Evolutionary conservation across 2,797 vertebrate genomes (phyloP).

Genomic region (Hirundo rustica): DNA sequence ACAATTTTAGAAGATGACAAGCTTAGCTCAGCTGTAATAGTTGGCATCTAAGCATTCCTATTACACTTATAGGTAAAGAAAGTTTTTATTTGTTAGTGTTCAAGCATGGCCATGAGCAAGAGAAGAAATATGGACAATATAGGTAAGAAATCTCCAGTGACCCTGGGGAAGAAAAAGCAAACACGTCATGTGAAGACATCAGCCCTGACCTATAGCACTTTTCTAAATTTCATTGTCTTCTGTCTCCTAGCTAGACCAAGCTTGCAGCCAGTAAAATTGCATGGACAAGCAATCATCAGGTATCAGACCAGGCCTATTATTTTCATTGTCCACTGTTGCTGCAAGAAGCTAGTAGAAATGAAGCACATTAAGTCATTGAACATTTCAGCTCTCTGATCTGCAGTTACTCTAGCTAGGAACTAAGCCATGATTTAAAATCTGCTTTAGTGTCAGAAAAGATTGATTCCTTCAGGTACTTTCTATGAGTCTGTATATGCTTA

Average conservation of each 20-base stretch:
- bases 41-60: not conserved
- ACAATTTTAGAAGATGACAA: not conserved
- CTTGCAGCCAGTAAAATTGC: not conserved
- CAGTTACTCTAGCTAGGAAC: not conserved
- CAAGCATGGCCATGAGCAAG: not conserved
- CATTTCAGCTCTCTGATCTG: not conserved
- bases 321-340: not conserved
- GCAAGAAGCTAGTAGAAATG: not conserved
- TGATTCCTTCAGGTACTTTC: not conserved
- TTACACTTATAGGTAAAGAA: not conserved
- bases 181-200: not conserved
- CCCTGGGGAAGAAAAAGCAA: not conserved
- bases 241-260: not conserved
- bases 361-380: not conserved
- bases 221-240: not conserved
- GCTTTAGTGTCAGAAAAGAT: not conserved
- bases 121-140: not conserved
- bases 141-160: not conserved
- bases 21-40: not conserved
- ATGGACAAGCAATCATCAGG: not conserved
- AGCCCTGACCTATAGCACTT: not conserved
- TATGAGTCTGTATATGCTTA: not conserved
- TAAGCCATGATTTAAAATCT: not conserved
- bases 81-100: not conserved
- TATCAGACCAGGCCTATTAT: not conserved